These are phyloP conservation scores for Champsocephalus esox DNA, from an alignment of 2,797 vertebrate genomes.

Conservation along the genomic window DNA sequence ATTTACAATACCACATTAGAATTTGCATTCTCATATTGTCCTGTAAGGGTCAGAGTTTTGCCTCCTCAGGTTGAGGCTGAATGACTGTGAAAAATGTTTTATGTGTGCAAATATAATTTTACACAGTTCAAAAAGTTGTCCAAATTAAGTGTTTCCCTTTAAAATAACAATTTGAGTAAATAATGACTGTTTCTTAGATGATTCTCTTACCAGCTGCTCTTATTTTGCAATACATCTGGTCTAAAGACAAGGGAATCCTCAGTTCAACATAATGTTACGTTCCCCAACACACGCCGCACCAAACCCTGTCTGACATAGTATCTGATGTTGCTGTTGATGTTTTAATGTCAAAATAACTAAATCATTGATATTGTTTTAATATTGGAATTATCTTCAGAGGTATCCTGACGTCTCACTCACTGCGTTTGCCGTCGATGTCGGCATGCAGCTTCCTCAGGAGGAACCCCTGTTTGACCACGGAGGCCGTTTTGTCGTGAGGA, in stretches of 20 bases:
- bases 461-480: conserved; percentile 88
- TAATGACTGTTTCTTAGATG: neutral
- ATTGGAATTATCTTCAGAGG: neutral
- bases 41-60: neutral
- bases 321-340: neutral
- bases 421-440: conserved; percentile 92
- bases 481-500: conserved; percentile 82
- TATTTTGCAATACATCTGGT: neutral
- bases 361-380: neutral
- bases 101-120: too few species aligned
- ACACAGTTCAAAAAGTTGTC: too few species aligned
- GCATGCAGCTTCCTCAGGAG: conserved; percentile 92
- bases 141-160: neutral
- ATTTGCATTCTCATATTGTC: neutral
- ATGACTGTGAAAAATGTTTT: neutral
- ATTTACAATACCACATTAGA: too few species aligned
- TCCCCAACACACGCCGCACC: neutral
- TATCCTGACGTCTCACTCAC: conserved; percentile 79
- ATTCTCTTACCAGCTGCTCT: neutral
- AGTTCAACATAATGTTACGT: neutral
- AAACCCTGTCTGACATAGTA: neutral
- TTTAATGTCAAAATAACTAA: neutral
- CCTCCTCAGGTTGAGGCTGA: too few species aligned
- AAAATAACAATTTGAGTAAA: neutral
- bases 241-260: neutral